These are phyloP conservation scores for Lithophane leautieri DNA, from an alignment of 2,888 invertebrate species.

Conservation along the genomic window DNA sequence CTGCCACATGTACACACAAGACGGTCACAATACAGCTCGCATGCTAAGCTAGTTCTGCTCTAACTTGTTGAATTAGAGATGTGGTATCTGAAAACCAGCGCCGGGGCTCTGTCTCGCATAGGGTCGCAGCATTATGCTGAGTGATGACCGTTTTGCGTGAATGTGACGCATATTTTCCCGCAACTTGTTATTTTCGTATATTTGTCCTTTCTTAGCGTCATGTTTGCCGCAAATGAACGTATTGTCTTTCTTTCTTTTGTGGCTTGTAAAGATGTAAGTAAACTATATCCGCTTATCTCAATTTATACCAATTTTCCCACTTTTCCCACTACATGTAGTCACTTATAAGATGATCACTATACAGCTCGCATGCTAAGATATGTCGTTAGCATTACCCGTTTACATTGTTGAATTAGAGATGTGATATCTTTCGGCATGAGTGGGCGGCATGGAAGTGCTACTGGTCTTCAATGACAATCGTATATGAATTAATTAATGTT, in stretches of 20 bases:
- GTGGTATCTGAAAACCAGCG: no score
- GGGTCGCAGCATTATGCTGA: no score
- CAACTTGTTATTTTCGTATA: no score
- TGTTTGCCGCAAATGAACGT: no score
- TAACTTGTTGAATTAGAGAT: neutral
- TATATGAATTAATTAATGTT: conserved; percentile 12
- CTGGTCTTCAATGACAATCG: conserved; percentile 42
- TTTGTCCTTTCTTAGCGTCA: no score
- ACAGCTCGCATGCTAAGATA: conserved; percentile 66
- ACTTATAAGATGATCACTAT: conserved; percentile 41
- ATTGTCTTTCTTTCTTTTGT: no score
- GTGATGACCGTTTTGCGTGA: no score
- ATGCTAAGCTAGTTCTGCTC: conserved; percentile 39
- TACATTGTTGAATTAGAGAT: conserved; percentile 43
- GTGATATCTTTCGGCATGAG: conserved; percentile 28
- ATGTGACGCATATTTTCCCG: no score
- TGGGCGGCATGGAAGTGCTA: conserved; percentile 38
- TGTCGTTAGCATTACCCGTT: conserved; percentile 56
- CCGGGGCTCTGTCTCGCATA: no score
- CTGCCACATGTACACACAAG: conserved; percentile 23
- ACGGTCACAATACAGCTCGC: conserved; percentile 56
- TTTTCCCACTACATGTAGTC: conserved; percentile 27
- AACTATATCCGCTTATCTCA: neutral
- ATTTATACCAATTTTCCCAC: neutral
- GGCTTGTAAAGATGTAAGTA: neutral